Conservation (phyloP, 2,888 invertebrate species). For the Desoria tigrina region DNA sequence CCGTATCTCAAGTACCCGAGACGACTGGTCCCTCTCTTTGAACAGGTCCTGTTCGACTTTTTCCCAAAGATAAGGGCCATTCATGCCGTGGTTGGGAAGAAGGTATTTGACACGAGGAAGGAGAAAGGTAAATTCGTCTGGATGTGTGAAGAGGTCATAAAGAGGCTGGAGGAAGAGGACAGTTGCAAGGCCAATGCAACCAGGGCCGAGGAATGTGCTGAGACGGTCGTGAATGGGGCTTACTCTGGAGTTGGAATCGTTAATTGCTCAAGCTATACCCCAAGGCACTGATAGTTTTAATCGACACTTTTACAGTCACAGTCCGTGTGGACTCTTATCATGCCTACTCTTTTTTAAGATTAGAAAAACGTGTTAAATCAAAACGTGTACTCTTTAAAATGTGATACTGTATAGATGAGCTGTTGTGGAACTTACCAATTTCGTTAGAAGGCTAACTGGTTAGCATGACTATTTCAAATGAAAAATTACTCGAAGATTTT, state of each 20-base stretch:
- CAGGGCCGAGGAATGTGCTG: background rate
- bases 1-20: slow-evolving; percentile 37
- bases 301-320: too few relatives aligned
- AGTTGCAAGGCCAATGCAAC: slow-evolving; percentile 20
- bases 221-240: background rate
- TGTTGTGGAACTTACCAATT: too few relatives aligned
- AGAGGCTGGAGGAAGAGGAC: slow-evolving; percentile 31
- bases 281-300: background rate
- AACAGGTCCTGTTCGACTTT: slow-evolving; percentile 50
- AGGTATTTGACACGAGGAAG: slow-evolving; percentile 20
- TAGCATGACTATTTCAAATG: too few relatives aligned
- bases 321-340: too few relatives aligned
- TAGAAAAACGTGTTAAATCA: too few relatives aligned
- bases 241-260: background rate
- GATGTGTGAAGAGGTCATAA: slow-evolving; percentile 49
- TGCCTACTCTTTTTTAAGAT: too few relatives aligned
- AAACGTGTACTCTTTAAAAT: too few relatives aligned
- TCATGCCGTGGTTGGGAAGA: slow-evolving; percentile 34
- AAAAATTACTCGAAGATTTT: too few relatives aligned
- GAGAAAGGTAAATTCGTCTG: slow-evolving; percentile 46
- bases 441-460: too few relatives aligned
- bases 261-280: slow-evolving; percentile 12
- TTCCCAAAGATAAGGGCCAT: slow-evolving; percentile 45
- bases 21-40: slow-evolving; percentile 46
- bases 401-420: too few relatives aligned